Conservation (phyloP, 2,797 vertebrate genomes). For the Danio tinwini region DNA sequence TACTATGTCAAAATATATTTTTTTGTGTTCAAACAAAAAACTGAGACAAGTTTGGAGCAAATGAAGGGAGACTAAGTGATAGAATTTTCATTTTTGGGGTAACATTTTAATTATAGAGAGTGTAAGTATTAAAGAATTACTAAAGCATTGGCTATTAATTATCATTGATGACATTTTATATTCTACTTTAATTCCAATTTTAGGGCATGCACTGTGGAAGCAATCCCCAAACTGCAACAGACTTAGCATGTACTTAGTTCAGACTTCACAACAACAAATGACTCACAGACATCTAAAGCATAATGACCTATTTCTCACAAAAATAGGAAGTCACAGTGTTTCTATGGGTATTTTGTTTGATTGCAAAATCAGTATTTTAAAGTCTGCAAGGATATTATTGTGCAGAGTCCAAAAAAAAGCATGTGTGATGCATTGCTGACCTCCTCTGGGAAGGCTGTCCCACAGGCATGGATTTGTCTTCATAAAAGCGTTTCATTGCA, state of each 20-base stretch:
- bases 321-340: not conserved
- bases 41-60: too few species aligned
- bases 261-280: not conserved
- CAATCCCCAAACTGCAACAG: not conserved
- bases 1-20: too few species aligned
- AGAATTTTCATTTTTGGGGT: too few species aligned
- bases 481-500: constrained; percentile 96
- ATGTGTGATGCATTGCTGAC: constrained; percentile 72
- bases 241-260: not conserved
- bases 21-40: too few species aligned
- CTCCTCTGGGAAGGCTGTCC: constrained; percentile 94
- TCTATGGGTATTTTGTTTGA: not conserved
- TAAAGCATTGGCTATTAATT: too few species aligned
- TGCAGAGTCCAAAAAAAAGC: constrained; percentile 50
- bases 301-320: not conserved
- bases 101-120: not conserved
- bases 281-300: not conserved
- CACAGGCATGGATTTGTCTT: constrained; percentile 93
- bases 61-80: too few species aligned
- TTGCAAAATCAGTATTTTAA: not conserved
- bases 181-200: not conserved
- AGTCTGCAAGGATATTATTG: not conserved
- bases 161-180: not conserved
- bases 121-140: too few species aligned
- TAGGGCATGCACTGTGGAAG: not conserved